Base-by-base conservation (phyloP, 1,140 invertebrate species). In the Pogonomyrmex californicus region DNA sequence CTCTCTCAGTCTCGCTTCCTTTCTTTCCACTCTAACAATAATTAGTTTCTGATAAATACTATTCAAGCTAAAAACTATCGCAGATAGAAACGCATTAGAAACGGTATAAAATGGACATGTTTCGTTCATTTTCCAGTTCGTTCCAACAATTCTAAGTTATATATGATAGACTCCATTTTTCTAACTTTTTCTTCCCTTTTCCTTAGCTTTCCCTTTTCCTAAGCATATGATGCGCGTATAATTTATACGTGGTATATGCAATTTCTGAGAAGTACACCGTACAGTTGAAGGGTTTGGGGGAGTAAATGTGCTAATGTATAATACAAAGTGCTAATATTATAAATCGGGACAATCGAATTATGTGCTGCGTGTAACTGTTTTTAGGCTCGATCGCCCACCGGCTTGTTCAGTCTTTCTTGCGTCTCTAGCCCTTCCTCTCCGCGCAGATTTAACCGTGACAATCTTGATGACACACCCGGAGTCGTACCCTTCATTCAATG, bases 21-120 rank as follows among this genome's bases (percentile, higher is more conserved):
- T 60, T 83, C 30, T 63, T 83, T 71, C 44, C 30, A 44, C 41
- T 73, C 77, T 90, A 90, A 90, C 70, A 81, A 87, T 82, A 82
- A 91, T 90, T 79, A 92, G 56, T 91, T 91, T 89, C 51, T 60
- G 91, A 94, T 94, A 93, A 94, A 94, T 94, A 95, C 91, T 95
- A 94, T 93, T 90, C 90, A 94, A 92, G 86, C 91, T 94, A 95
- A 87, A 66, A 87, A 92, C 91, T 94, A 95, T 93, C 89, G 91
- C 89, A 92, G 90, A 92, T 95, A 94, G 92, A 95, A 95, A 95
- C 89, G 90, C 88, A 91, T 95, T 95, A 95, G 91, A 95, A 95
- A 95, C 86, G 85, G 95, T 95, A 95, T 93, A 95, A 95, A 95
- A 95, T 94, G 93, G 94, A 93, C 92, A 93, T 91, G 82, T 92